Percentiles rank a stretch among this genome's conserved stretches.
phyloP scores from a whole-genome alignment of 2,797 vertebrate species.

The Denticeps clupeoides region DNA sequence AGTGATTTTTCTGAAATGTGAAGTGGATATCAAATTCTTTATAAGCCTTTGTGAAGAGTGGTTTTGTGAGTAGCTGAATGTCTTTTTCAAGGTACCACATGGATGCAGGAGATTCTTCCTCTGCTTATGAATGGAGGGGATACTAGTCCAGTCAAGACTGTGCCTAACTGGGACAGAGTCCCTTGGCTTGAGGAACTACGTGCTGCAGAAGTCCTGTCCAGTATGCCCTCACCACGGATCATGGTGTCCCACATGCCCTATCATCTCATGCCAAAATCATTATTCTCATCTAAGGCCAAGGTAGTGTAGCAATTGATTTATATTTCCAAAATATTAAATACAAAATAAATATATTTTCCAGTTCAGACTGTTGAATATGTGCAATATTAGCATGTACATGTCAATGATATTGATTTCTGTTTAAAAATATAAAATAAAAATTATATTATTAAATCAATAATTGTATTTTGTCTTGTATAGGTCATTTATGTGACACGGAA shows the following conservation, averaged over 20 bases:
- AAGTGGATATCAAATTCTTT: not conserved
- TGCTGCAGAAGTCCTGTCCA: slow-evolving; percentile 37
- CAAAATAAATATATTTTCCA: no score
- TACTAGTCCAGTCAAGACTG: slow-evolving; percentile 47
- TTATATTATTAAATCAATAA: no score
- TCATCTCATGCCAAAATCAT: slow-evolving; percentile 58
- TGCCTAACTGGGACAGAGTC: slow-evolving; percentile 72
- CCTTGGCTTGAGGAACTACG: slow-evolving; percentile 70
- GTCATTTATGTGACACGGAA: slow-evolving; percentile 68
- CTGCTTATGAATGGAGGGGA: slow-evolving; percentile 67
- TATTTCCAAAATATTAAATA: no score
- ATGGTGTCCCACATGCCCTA: slow-evolving; percentile 70
- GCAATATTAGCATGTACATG: no score
- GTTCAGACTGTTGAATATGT: no score
- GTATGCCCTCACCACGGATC: slow-evolving; percentile 50
- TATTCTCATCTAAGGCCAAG: slow-evolving; percentile 68
- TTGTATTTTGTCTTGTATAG: slow-evolving; percentile 30
- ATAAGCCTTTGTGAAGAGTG: not conserved
- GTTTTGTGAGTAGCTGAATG: not conserved
- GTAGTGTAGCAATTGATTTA: slow-evolving; percentile 35
- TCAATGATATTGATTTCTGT: no score
- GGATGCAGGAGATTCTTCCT: slow-evolving; percentile 67
- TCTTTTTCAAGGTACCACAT: slow-evolving; percentile 50
- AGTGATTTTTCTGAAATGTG: not conserved
- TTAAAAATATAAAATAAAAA: no score